phyloP scores from a whole-genome alignment of 2,888 invertebrate species.

The Agrotis exclamationis region DNA sequence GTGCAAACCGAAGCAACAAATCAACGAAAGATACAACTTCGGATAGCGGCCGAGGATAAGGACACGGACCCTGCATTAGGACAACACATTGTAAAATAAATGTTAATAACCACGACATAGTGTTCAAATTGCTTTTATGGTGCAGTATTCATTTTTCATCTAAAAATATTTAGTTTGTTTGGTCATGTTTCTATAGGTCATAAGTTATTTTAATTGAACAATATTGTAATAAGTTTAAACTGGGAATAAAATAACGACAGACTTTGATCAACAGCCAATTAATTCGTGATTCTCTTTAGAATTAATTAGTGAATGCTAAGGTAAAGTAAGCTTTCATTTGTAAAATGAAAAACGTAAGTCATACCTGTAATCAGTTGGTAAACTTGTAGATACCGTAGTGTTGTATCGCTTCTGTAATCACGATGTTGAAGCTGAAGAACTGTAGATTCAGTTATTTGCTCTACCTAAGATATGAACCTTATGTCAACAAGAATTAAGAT shows the following conservation, averaged over 20 bases:
- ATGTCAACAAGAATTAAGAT: too few species aligned
- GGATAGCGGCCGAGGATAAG: conserved; percentile 82
- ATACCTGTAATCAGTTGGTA: background rate
- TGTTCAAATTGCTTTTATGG: conserved; percentile 62
- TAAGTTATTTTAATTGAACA: conserved; percentile 41
- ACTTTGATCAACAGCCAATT: conserved; percentile 25
- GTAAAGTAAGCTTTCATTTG: background rate
- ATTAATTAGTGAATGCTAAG: conserved; percentile 12
- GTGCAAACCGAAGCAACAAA: conserved; percentile 86
- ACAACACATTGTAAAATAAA: conserved; percentile 67
- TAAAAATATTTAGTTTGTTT: conserved; percentile 46
- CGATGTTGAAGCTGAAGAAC: too few species aligned
- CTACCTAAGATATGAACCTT: too few species aligned
- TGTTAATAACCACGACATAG: conserved; percentile 67
- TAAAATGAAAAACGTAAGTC: background rate
- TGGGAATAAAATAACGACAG: conserved; percentile 10
- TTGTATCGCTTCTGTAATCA: background rate
- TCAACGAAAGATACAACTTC: conserved; percentile 86
- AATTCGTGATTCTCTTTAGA: conserved; percentile 17
- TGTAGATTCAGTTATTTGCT: too few species aligned
- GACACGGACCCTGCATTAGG: conserved; percentile 71
- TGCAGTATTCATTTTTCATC: conserved; percentile 39
- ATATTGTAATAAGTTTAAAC: conserved; percentile 19
- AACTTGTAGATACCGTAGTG: background rate
- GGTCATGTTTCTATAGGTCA: conserved; percentile 39